These are phyloP conservation scores for Mya arenaria DNA, from an alignment of 1,140 invertebrate genomes.

Conservation along the genomic window DNA sequence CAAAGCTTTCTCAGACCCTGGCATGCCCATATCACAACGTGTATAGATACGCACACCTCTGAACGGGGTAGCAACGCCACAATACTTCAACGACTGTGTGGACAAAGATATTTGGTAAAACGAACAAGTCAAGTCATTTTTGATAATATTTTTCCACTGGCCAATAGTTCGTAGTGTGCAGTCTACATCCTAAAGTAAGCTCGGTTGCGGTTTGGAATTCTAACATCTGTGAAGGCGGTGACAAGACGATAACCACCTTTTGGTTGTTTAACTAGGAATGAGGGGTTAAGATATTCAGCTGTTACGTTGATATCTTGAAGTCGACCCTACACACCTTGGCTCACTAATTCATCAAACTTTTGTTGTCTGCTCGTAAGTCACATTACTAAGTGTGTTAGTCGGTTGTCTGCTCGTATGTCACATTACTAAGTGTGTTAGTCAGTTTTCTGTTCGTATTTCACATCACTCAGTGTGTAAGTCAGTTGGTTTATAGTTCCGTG, in stretches of 20 bases:
- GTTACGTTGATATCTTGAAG: conserved; percentile 42
- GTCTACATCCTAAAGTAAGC: conserved; percentile 41
- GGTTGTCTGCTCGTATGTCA: no score
- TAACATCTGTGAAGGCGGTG: conserved; percentile 59
- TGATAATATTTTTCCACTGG: conserved; percentile 42
- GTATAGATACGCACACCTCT: conserved; percentile 1
- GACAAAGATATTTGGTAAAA: conserved; percentile 33
- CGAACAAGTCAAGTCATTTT: conserved; percentile 32
- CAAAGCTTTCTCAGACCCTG: conserved; percentile 38
- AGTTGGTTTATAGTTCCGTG: no score
- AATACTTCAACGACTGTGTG: conserved; percentile 41
- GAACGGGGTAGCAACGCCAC: conserved; percentile 44
- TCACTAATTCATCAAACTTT: conserved; percentile 60
- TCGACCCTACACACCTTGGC: conserved; percentile 3
- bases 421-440: no score
- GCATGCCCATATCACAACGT: conserved; percentile 50
- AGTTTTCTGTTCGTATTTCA: no score
- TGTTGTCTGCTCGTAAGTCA: no score
- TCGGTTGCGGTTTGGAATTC: conserved; percentile 40
- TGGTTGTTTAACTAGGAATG: no score
- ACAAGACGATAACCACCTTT: conserved; percentile 37
- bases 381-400: no score
- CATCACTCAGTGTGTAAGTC: no score
- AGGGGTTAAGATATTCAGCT: conserved; percentile 53
- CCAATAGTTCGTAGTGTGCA: conserved; percentile 28